Evolutionary conservation across 2,797 vertebrate genomes (phyloP).

Genomic region (Halcyon leucocephala): DNA sequence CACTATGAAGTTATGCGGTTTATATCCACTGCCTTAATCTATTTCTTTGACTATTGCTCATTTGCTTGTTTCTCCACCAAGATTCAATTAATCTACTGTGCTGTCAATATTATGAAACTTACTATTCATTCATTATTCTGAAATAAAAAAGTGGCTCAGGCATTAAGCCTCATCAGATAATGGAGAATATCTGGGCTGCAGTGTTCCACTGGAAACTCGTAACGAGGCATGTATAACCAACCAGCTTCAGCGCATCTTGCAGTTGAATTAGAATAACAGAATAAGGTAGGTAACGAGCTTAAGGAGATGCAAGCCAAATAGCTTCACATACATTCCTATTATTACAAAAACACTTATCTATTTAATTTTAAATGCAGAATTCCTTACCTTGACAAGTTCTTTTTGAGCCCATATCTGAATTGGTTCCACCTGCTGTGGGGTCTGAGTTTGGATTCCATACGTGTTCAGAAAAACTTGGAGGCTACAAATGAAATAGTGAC

Average conservation of each 20-base stretch:
- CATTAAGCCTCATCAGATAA: neutral
- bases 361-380: neutral
- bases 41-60: neutral
- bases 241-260: neutral
- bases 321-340: neutral
- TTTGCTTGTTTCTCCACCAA: neutral
- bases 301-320: neutral
- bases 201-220: neutral
- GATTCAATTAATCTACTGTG: neutral
- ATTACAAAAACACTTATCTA: neutral
- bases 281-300: neutral
- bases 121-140: neutral
- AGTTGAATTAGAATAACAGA: neutral
- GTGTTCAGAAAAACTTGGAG: constrained; percentile 98
- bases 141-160: neutral
- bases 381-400: constrained; percentile 94
- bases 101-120: neutral
- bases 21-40: neutral
- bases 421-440: constrained; percentile 96
- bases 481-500: constrained; percentile 68
- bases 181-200: neutral
- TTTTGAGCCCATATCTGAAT: constrained; percentile 99
- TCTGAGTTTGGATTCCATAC: constrained; percentile 97
- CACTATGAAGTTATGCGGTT: neutral
- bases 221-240: neutral